Conservation (phyloP, 2,888 invertebrate genomes). For the Chouioia cunea region DNA sequence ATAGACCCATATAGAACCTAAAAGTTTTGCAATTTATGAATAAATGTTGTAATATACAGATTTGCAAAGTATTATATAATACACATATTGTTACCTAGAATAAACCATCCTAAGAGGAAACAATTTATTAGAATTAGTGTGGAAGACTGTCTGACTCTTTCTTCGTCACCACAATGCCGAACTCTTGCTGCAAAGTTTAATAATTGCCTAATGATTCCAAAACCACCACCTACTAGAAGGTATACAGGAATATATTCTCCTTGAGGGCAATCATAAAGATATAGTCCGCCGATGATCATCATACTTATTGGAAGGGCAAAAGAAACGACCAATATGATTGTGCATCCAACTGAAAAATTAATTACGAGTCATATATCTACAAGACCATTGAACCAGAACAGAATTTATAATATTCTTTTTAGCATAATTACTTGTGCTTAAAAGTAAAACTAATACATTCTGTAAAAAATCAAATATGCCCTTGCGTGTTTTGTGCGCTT, state of each 20-base stretch:
- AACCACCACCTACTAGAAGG: constrained; percentile 76
- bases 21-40: constrained; percentile 45
- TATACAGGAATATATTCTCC: constrained; percentile 79
- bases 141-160: constrained; percentile 71
- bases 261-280: constrained; percentile 76
- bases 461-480: constrained; percentile 75
- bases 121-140: constrained; percentile 73
- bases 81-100: constrained; percentile 71
- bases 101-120: constrained; percentile 79
- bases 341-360: constrained; percentile 74
- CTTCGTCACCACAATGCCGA: constrained; percentile 71
- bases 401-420: neutral
- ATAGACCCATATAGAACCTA: constrained; percentile 80
- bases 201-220: constrained; percentile 76
- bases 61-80: neutral
- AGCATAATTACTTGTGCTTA: constrained; percentile 74
- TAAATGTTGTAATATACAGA: neutral
- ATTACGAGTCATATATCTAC: neutral
- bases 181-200: constrained; percentile 73
- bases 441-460: constrained; percentile 73
- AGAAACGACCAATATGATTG: constrained; percentile 74
- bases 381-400: neutral
- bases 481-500: constrained; percentile 74
- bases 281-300: constrained; percentile 77
- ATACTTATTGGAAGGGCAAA: constrained; percentile 77